These are phyloP conservation scores for Morphnarchus princeps DNA, from an alignment of 2,113 vertebrate genomes.

Conservation along the genomic window DNA sequence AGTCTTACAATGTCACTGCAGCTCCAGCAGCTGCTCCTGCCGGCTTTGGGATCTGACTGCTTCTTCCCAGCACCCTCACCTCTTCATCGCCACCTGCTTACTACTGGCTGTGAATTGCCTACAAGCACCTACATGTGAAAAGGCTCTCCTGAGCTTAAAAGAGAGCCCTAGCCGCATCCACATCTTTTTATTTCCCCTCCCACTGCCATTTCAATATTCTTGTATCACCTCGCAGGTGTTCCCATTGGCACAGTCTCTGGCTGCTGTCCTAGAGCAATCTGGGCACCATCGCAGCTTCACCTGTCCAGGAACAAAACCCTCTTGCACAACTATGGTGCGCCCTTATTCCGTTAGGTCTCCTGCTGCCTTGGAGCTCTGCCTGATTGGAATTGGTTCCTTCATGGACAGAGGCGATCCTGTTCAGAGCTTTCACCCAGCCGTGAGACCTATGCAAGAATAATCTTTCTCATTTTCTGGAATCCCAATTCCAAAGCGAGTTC, in stretches of 20 bases:
- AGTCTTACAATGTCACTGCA: not conserved
- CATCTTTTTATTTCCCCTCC: not conserved
- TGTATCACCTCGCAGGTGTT: not conserved
- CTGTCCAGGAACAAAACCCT: not conserved
- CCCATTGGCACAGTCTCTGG: not conserved
- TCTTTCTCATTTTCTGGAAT: constrained; percentile 13
- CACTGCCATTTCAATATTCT: not conserved
- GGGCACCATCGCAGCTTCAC: not conserved
- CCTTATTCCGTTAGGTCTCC: not conserved
- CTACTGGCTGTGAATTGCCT: not conserved
- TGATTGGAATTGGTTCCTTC: not conserved
- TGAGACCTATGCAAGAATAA: not conserved
- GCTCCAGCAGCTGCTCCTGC: not conserved
- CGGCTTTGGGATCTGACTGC: not conserved
- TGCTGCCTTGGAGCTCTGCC: constrained; percentile 1
- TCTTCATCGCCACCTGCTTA: not conserved
- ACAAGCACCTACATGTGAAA: not conserved
- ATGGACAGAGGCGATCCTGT: not conserved
- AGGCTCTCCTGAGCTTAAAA: not conserved
- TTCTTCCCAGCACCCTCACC: not conserved
- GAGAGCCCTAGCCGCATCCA: not conserved
- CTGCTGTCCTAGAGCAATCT: not conserved
- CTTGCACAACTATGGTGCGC: not conserved
- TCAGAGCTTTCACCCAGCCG: not conserved
- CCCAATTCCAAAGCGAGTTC: not conserved